Conservation (phyloP, 1,140 invertebrate genomes). For the Augochlora pura region DNA sequence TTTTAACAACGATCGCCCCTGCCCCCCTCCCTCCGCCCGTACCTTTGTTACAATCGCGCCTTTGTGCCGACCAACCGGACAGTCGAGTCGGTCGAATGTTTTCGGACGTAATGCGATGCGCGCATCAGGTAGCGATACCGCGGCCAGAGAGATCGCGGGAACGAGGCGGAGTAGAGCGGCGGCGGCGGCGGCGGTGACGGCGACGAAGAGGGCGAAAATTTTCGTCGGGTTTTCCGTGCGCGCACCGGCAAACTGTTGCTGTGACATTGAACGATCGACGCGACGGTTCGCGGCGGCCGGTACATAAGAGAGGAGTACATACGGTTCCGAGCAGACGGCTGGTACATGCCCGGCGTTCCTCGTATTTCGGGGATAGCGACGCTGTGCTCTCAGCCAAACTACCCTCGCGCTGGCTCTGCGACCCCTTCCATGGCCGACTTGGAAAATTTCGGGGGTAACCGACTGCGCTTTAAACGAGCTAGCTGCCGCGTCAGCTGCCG, state of each 20-base stretch:
- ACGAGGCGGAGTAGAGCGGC: too few relatives aligned
- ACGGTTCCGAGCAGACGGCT: neutral
- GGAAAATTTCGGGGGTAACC: constrained; percentile 60
- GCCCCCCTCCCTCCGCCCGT: neutral
- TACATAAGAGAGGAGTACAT: constrained; percentile 22
- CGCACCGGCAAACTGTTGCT: constrained; percentile 52
- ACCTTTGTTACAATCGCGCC: constrained; percentile 3
- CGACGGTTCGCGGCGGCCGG: constrained; percentile 29
- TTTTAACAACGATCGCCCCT: constrained; percentile 21
- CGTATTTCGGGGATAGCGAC: constrained; percentile 40
- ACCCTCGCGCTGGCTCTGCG: neutral
- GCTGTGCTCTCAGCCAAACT: constrained; percentile 39
- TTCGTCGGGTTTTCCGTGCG: constrained; percentile 30
- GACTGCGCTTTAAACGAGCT: constrained; percentile 49
- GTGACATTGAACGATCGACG: constrained; percentile 49
- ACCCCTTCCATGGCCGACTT: constrained; percentile 22
- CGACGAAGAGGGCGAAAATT: constrained; percentile 1
- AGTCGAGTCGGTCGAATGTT: constrained; percentile 5
- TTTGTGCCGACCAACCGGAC: constrained; percentile 8
- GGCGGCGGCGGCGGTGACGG: too few relatives aligned
- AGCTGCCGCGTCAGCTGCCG: constrained; percentile 40
- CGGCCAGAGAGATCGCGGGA: too few relatives aligned
- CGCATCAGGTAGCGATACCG: too few relatives aligned
- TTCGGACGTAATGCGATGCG: too few relatives aligned
- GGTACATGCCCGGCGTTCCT: neutral